Evolutionary conservation across 2,113 vertebrate genomes (phyloP).

Genomic region (Crotalus tigris): DNA sequence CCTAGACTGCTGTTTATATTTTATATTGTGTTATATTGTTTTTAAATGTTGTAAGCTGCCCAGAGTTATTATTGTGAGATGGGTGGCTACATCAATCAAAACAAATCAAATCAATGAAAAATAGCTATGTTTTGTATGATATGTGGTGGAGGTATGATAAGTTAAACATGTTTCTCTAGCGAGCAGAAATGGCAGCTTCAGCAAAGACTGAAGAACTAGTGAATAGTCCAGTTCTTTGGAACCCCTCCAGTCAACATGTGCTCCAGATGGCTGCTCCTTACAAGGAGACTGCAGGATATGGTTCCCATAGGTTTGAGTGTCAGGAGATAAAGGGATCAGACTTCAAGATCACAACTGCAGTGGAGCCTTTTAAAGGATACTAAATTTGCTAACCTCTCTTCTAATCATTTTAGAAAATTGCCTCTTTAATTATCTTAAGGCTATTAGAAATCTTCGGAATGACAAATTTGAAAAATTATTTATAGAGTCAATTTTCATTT

Average conservation of each 20-base stretch:
- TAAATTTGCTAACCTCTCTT: not conserved
- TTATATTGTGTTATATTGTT: not conserved
- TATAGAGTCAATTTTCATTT: not conserved
- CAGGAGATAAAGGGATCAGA: not conserved
- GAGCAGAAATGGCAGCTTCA: not conserved
- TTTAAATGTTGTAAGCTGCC: not conserved
- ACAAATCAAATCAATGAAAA: not conserved
- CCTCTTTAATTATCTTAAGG: not conserved
- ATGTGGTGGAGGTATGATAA: not conserved
- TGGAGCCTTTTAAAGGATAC: not conserved
- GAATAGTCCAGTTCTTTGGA: not conserved
- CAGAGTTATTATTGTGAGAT: not conserved
- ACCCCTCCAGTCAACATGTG: not conserved
- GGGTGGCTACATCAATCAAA: not conserved
- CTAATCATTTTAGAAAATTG: not conserved
- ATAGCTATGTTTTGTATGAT: not conserved
- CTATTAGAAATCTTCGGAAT: not conserved
- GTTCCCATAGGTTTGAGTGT: not conserved
- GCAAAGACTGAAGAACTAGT: not conserved
- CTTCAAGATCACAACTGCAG: not conserved
- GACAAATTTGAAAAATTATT: not conserved
- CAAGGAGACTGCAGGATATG: not conserved
- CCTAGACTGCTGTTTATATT: not conserved
- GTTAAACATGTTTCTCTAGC: not conserved
- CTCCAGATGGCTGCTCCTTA: not conserved